These are phyloP conservation scores for Lutraria rhynchaena DNA, from an alignment of 1,140 invertebrate genomes.

Conservation along the genomic window DNA sequence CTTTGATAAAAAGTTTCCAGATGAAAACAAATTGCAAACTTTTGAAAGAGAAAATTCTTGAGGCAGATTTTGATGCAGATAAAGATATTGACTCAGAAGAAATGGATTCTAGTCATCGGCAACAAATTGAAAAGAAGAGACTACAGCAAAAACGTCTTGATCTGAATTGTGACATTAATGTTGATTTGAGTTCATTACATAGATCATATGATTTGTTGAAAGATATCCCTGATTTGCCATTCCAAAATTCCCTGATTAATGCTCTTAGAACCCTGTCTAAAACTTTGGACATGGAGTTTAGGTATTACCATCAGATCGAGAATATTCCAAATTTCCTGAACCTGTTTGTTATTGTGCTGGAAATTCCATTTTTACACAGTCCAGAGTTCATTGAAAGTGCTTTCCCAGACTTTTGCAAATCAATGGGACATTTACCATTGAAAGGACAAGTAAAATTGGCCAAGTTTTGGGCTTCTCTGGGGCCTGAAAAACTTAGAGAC, in stretches of 20 bases:
- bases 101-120: constrained; percentile 51
- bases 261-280: constrained; percentile 89
- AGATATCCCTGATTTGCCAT: constrained; percentile 83
- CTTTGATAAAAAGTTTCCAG: constrained; percentile 88
- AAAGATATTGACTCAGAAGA: constrained; percentile 82
- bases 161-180: constrained; percentile 62
- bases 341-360: constrained; percentile 93
- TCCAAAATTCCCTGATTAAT: constrained; percentile 90
- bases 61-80: constrained; percentile 90
- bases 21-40: constrained; percentile 72
- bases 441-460: constrained; percentile 91
- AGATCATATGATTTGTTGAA: constrained; percentile 86
- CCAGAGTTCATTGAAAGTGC: constrained; percentile 92
- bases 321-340: constrained; percentile 85
- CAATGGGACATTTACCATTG: constrained; percentile 88
- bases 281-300: constrained; percentile 89
- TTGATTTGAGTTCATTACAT: constrained; percentile 85
- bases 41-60: constrained; percentile 87
- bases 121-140: background rate
- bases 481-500: constrained; percentile 87
- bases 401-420: constrained; percentile 91
- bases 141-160: constrained; percentile 29
- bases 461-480: constrained; percentile 89
- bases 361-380: constrained; percentile 91
- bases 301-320: constrained; percentile 84